These are phyloP conservation scores for Drosophila repleta DNA, from an alignment of 1,140 invertebrate genomes.

Conservation along the genomic window DNA sequence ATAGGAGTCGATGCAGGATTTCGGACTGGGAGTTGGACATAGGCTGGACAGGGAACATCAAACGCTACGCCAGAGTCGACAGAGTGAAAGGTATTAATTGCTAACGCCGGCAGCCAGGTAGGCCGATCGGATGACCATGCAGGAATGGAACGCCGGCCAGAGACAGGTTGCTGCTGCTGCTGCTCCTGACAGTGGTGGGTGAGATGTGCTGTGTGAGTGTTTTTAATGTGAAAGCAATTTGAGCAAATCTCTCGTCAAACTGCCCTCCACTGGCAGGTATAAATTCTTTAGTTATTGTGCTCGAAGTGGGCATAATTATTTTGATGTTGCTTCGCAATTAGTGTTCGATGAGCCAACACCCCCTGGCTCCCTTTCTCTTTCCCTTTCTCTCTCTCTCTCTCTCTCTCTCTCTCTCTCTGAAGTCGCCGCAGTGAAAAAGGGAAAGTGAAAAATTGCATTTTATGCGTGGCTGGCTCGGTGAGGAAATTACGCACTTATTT, in stretches of 20 bases:
- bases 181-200: slow-evolving; percentile 11
- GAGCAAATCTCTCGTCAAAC: slow-evolving; percentile 71
- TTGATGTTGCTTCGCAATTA: slow-evolving; percentile 80
- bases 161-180: slow-evolving; percentile 15
- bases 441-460: slow-evolving; percentile 80
- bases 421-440: slow-evolving; percentile 58
- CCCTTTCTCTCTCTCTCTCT: not conserved
- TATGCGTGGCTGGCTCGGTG: slow-evolving; percentile 67
- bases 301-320: slow-evolving; percentile 81
- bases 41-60: slow-evolving; percentile 73
- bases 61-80: slow-evolving; percentile 55
- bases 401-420: slow-evolving; percentile 10
- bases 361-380: slow-evolving; percentile 4
- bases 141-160: slow-evolving; percentile 12
- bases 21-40: slow-evolving; percentile 6
- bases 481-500: slow-evolving; percentile 76
- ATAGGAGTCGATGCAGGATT: slow-evolving; percentile 12
- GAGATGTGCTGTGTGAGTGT: slow-evolving; percentile 58
- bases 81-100: slow-evolving; percentile 82
- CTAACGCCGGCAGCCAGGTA: slow-evolving; percentile 61
- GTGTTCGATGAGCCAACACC: slow-evolving; percentile 67
- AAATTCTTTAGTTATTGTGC: slow-evolving; percentile 72
- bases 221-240: slow-evolving; percentile 83
- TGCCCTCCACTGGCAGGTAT: slow-evolving; percentile 51
- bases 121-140: slow-evolving; percentile 21